Evolutionary conservation across 1,140 invertebrate species (phyloP).

Genomic region (Drosophila obscura): DNA sequence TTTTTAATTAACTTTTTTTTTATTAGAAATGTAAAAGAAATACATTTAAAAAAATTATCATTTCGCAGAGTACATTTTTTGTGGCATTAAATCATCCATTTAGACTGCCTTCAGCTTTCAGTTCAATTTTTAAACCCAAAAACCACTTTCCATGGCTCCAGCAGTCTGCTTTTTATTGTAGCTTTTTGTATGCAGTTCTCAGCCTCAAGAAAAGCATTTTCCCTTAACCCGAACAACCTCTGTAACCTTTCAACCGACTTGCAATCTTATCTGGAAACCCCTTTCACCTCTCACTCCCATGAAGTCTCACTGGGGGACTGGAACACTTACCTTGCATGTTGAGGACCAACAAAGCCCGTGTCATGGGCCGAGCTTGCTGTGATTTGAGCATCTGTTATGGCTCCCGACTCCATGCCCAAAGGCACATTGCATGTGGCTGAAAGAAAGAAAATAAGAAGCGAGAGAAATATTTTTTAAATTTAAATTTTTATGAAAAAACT

Average conservation of each 20-base stretch:
- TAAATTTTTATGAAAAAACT: conserved; percentile 4
- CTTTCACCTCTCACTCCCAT: neutral
- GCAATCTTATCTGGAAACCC: neutral
- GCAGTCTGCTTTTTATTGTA: too few species aligned
- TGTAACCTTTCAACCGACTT: neutral
- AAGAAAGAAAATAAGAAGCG: conserved; percentile 69
- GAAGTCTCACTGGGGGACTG: neutral
- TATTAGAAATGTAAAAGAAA: too few species aligned
- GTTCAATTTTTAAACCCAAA: too few species aligned
- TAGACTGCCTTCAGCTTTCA: too few species aligned
- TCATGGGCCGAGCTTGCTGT: conserved; percentile 95
- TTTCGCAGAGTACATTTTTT: too few species aligned
- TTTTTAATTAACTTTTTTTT: too few species aligned
- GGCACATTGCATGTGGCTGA: conserved; percentile 92
- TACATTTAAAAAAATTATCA: too few species aligned
- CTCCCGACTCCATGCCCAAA: conserved; percentile 95
- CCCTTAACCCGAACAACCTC: too few species aligned
- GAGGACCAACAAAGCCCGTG: conserved; percentile 94
- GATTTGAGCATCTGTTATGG: conserved; percentile 93
- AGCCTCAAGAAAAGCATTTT: too few species aligned
- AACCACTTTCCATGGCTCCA: too few species aligned
- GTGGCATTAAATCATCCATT: too few species aligned
- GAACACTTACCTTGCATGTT: conserved; percentile 92
- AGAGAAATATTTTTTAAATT: conserved; percentile 17
- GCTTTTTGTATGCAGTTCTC: too few species aligned